phyloP scores from a whole-genome alignment of 2,113 vertebrate genomes.

The Cisticola juncidis region DNA sequence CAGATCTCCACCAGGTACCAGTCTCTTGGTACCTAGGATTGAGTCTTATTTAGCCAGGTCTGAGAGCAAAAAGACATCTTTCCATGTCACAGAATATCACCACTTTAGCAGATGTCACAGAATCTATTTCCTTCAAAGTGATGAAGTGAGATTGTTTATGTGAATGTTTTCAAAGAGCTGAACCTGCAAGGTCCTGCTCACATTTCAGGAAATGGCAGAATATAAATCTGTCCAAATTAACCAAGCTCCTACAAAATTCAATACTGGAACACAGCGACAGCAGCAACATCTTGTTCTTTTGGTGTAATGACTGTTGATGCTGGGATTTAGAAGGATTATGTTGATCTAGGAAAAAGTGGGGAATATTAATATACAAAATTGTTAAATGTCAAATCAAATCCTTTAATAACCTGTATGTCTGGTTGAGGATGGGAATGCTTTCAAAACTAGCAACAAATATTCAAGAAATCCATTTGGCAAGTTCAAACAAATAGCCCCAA shows the following conservation, averaged over 20 bases:
- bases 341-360: constrained; percentile 71
- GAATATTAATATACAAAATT: constrained; percentile 81
- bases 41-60: background rate
- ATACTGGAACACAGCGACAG: constrained; percentile 24
- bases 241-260: constrained; percentile 59
- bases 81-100: background rate
- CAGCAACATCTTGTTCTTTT: constrained; percentile 73
- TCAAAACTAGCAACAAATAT: constrained; percentile 73
- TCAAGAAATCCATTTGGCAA: constrained; percentile 76
- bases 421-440: constrained; percentile 69
- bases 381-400: constrained; percentile 79
- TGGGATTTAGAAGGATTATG: constrained; percentile 74
- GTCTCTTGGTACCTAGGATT: background rate
- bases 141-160: constrained; percentile 66
- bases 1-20: background rate
- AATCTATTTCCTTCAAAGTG: constrained; percentile 48
- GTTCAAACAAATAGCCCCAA: constrained; percentile 74
- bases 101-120: constrained; percentile 36
- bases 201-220: constrained; percentile 73
- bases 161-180: constrained; percentile 62
- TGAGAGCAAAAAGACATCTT: background rate
- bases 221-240: constrained; percentile 73
- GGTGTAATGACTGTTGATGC: constrained; percentile 75
- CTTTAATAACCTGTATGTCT: constrained; percentile 76
- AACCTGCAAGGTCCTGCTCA: constrained; percentile 68